These are phyloP conservation scores for Salarias fasciatus DNA, from an alignment of 2,797 vertebrate genomes.

Conservation along the genomic window DNA sequence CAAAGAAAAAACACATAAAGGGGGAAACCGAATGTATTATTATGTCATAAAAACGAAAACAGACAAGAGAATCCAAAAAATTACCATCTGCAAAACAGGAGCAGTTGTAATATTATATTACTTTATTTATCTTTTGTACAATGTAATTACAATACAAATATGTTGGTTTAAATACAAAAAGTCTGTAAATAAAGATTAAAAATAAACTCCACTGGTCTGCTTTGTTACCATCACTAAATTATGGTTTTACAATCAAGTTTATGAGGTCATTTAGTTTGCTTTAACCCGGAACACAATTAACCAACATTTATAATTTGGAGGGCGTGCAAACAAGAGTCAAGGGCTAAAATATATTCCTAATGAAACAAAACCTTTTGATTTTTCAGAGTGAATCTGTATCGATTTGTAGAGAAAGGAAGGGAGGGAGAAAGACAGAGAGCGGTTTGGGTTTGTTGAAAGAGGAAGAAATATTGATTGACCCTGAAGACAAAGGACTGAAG, in stretches of 20 bases:
- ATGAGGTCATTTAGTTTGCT: slow-evolving; percentile 88
- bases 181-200: slow-evolving; percentile 91
- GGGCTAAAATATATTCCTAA: slow-evolving; percentile 36
- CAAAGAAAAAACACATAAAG: background rate
- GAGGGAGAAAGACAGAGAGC: background rate
- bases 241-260: slow-evolving; percentile 88
- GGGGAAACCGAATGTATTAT: background rate
- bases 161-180: slow-evolving; percentile 90
- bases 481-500: slow-evolving; percentile 26
- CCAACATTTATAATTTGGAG: slow-evolving; percentile 75
- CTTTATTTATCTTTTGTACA: slow-evolving; percentile 91
- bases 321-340: slow-evolving; percentile 63
- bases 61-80: slow-evolving; percentile 9
- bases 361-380: slow-evolving; percentile 59
- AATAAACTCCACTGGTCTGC: slow-evolving; percentile 87
- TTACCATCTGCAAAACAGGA: slow-evolving; percentile 27
- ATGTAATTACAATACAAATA: slow-evolving; percentile 92
- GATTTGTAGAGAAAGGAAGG: slow-evolving; percentile 28
- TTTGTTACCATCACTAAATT: slow-evolving; percentile 85
- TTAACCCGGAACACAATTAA: slow-evolving; percentile 77
- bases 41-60: background rate
- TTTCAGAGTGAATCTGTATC: slow-evolving; percentile 31
- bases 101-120: slow-evolving; percentile 86
- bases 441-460: slow-evolving; percentile 17
- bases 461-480: slow-evolving; percentile 35